Percentiles rank a stretch among this genome's conserved stretches.
Evolutionary conservation across 2,888 invertebrate genomes (phyloP).

Genomic region (Melitaea athalia): DNA sequence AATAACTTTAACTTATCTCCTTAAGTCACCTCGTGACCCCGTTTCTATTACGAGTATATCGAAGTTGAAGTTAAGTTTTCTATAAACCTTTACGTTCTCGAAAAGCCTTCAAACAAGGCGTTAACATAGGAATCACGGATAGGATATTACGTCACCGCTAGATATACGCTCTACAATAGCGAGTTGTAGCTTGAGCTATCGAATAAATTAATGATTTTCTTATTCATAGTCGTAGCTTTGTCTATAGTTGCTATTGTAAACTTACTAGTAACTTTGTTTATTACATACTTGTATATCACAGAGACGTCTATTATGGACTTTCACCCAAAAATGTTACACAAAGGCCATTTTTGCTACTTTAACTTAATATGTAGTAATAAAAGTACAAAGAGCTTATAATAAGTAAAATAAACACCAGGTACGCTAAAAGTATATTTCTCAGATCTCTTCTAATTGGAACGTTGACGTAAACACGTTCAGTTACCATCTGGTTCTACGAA

Average conservation of each 20-base stretch:
- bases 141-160: slow-evolving; percentile 51
- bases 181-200: background rate
- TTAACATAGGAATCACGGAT: slow-evolving; percentile 41
- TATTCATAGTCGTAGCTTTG: background rate
- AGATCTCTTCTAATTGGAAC: background rate
- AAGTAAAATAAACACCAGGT: background rate
- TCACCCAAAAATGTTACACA: too few relatives aligned
- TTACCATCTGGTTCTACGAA: slow-evolving; percentile 4
- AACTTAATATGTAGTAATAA: too few relatives aligned
- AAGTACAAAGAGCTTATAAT: too few relatives aligned
- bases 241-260: too few relatives aligned
- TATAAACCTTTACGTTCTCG: background rate
- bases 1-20: background rate
- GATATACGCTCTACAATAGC: slow-evolving; percentile 14
- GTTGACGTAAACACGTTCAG: background rate
- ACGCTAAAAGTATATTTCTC: background rate
- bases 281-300: too few relatives aligned
- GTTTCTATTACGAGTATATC: too few relatives aligned
- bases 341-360: too few relatives aligned
- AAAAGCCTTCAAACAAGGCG: slow-evolving; percentile 3
- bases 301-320: too few relatives aligned
- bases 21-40: background rate
- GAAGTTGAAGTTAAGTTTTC: background rate
- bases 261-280: too few relatives aligned
- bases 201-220: background rate